These are phyloP conservation scores for Mesocentrotus franciscanus DNA, from an alignment of 53 echinoderm and acorn worm genomes.

Conservation along the genomic window DNA sequence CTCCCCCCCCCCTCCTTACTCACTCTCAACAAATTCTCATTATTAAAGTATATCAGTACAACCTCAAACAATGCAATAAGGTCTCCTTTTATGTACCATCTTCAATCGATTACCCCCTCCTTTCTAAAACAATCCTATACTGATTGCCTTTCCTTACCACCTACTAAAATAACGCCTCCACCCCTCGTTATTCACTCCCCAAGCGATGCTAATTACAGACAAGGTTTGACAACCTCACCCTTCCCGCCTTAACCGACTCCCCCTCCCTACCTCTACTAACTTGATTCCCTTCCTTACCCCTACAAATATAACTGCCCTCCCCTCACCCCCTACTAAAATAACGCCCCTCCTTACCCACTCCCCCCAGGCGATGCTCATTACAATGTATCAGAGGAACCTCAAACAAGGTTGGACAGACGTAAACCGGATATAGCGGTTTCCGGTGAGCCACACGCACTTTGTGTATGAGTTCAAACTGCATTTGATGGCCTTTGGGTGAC, in stretches of 20 bases:
- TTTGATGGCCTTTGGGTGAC: slow-evolving; percentile 48
- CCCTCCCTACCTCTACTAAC: neutral
- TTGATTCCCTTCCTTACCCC: neutral
- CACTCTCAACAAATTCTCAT: neutral
- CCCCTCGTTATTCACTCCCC: no score
- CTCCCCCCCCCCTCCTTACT: neutral
- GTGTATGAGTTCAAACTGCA: slow-evolving; percentile 47
- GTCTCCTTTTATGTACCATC: neutral
- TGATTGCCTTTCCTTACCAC: no score
- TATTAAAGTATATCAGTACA: neutral
- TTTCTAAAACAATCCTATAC: no score
- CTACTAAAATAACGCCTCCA: no score
- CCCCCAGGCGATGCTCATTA: slow-evolving; percentile 21
- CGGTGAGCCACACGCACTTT: slow-evolving; percentile 60
- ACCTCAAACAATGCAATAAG: neutral
- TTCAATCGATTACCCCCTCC: no score
- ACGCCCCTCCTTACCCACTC: neutral
- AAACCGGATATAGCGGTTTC: slow-evolving; percentile 60
- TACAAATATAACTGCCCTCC: neutral
- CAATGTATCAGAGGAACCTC: slow-evolving; percentile 34
- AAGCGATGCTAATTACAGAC: no score
- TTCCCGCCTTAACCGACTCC: neutral
- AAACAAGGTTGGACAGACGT: slow-evolving; percentile 60
- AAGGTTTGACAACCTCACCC: no score
- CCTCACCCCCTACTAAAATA: no score